Conservation (phyloP, 2,888 invertebrate species). For the Rhaphigaster nebulosa region DNA sequence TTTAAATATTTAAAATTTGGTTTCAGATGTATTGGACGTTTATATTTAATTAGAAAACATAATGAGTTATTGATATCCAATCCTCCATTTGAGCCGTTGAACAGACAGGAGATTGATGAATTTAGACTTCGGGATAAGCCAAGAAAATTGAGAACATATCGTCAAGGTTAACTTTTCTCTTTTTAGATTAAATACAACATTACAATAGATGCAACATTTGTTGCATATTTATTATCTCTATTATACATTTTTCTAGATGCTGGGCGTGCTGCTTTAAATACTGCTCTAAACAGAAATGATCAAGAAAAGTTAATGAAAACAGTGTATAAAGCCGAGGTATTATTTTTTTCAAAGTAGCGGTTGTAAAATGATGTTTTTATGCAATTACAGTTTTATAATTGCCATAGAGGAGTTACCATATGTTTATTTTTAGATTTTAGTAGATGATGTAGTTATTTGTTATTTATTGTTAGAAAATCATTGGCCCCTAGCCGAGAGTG, state of each 20-base stretch:
- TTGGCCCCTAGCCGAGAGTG: no score
- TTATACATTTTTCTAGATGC: background rate
- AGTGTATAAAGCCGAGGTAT: background rate
- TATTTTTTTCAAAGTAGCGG: background rate
- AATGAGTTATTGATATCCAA: slow-evolving; percentile 16
- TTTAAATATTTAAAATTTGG: background rate
- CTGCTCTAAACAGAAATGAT: background rate
- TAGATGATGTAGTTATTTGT: no score
- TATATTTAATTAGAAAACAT: slow-evolving; percentile 12
- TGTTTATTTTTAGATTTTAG: no score
- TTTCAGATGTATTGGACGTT: slow-evolving; percentile 25
- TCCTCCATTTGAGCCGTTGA: slow-evolving; percentile 12
- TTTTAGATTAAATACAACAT: background rate
- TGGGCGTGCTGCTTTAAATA: background rate
- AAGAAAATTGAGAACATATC: slow-evolving; percentile 1
- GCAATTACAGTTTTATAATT: background rate
- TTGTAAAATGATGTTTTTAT: background rate
- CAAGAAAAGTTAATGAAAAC: background rate
- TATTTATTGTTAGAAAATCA: no score
- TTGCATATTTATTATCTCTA: background rate
- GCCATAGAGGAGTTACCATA: background rate
- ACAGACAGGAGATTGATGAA: background rate
- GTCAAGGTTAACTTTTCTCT: background rate
- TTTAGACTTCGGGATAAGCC: background rate
- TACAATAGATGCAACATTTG: background rate